Percentiles rank a stretch among this genome's conserved stretches.
Evolutionary conservation across 1,140 invertebrate species (phyloP).

Genomic region (Plectrocnemia conspersa): DNA sequence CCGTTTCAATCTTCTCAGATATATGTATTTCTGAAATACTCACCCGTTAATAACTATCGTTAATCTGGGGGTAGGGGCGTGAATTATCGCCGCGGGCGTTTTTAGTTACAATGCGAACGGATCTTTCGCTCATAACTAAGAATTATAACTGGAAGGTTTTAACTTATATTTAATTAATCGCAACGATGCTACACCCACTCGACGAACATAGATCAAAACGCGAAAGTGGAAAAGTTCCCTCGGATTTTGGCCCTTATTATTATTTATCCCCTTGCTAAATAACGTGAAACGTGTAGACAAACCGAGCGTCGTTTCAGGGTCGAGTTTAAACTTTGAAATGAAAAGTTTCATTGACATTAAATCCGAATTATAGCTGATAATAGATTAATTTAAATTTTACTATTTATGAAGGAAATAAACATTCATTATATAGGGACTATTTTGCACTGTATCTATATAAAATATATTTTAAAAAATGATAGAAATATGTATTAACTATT

Average conservation of each 20-base stretch:
- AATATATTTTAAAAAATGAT: no score
- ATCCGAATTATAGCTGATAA: no score
- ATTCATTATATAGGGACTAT: no score
- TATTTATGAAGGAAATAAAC: no score
- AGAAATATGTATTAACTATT: no score
- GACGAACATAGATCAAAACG: conserved; percentile 12
- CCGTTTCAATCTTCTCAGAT: conserved; percentile 35
- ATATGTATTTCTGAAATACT: conserved; percentile 34
- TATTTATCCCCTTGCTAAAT: no score
- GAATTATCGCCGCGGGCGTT: conserved; percentile 25
- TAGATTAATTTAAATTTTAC: no score
- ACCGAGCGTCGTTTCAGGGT: no score
- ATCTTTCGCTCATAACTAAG: conserved; percentile 27
- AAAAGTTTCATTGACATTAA: no score
- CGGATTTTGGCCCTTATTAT: not conserved
- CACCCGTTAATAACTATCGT: conserved; percentile 34
- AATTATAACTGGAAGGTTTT: conserved; percentile 32
- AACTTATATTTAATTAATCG: conserved; percentile 34
- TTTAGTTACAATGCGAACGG: not conserved
- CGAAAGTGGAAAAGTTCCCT: not conserved
- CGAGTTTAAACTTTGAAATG: no score
- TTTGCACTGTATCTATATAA: no score
- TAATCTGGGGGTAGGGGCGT: conserved; percentile 27
- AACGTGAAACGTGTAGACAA: no score
- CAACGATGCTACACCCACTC: conserved; percentile 1